Conservation (phyloP, 53 echinoderm and acorn worm genomes). For the Holothuria scabra region DNA sequence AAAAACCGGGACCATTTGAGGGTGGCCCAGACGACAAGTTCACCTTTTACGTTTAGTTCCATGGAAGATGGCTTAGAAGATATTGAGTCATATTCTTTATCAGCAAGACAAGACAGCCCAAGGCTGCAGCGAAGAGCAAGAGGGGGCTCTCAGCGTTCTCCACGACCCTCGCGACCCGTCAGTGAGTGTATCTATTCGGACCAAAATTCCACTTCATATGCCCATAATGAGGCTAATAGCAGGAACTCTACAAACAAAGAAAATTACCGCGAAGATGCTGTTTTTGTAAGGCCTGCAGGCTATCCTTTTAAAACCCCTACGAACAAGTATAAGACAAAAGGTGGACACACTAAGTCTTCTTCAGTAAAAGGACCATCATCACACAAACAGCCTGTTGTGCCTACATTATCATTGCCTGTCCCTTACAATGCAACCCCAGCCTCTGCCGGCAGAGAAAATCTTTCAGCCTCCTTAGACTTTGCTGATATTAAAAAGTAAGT, state of each 20-base stretch:
- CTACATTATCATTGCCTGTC: conserved; percentile 89
- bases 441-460: conserved; percentile 73
- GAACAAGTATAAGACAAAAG: conserved; percentile 70
- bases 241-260: conserved; percentile 61
- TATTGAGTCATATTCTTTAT: conserved; percentile 74
- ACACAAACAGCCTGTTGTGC: conserved; percentile 93
- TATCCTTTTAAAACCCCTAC: conserved; percentile 79
- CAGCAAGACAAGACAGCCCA: conserved; percentile 51
- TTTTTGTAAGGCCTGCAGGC: conserved; percentile 77
- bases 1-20: conserved; percentile 47
- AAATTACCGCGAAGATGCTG: conserved; percentile 70
- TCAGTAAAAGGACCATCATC: conserved; percentile 35
- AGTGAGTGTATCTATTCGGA: conserved; percentile 6
- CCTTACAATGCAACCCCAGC: conserved; percentile 70
- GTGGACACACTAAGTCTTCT: conserved; percentile 66
- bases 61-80: conserved; percentile 99
- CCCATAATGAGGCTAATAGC: not conserved
- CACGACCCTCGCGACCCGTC: conserved; percentile 18
- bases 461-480: conserved; percentile 41
- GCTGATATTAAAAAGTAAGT: conserved; percentile 78
- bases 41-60: conserved; percentile 93
- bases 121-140: conserved; percentile 30
- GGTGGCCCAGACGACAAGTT: conserved; percentile 58
- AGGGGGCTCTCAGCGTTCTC: conserved; percentile 21
- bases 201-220: conserved; percentile 24